These are phyloP conservation scores for Gerris lacustris DNA, from an alignment of 2,888 invertebrate species.

Conservation along the genomic window DNA sequence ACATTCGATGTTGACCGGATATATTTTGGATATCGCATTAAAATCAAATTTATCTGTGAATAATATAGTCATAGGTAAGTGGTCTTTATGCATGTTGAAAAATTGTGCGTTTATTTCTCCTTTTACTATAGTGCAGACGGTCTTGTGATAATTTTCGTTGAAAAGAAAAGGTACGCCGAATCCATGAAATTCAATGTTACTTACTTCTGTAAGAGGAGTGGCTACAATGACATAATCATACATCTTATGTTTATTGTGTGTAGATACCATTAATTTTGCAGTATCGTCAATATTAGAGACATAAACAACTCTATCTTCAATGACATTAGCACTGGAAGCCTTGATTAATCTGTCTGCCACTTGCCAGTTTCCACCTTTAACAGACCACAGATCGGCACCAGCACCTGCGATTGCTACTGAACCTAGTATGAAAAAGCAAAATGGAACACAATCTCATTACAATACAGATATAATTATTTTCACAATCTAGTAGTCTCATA, in stretches of 20 bases:
- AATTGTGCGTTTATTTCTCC: constrained; percentile 40
- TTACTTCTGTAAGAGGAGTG: constrained; percentile 39
- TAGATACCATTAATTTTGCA: constrained; percentile 17
- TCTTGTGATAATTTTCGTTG: constrained; percentile 41
- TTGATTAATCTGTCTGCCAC: constrained; percentile 38
- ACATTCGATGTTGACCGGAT: constrained; percentile 34
- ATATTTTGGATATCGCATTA: constrained; percentile 40
- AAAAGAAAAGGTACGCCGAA: constrained; percentile 36
- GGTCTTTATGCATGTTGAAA: constrained; percentile 32
- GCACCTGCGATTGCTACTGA: constrained; percentile 44
- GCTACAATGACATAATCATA: constrained; percentile 50
- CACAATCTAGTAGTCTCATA: not conserved
- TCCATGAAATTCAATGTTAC: constrained; percentile 39
- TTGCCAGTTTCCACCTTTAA: constrained; percentile 47
- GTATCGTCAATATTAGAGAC: constrained; percentile 29
- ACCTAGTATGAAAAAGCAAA: constrained; percentile 32
- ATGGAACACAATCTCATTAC: not conserved
- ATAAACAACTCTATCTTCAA: constrained; percentile 33
- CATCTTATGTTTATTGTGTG: constrained; percentile 11
- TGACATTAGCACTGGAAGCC: constrained; percentile 37
- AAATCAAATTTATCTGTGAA: constrained; percentile 39
- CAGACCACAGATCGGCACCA: constrained; percentile 43
- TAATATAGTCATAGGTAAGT: constrained; percentile 38
- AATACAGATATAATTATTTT: not conserved
- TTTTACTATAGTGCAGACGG: constrained; percentile 44